These are phyloP conservation scores for Pachyuromys duprasi DNA, from an alignment of 2,797 vertebrate species.

Conservation along the genomic window DNA sequence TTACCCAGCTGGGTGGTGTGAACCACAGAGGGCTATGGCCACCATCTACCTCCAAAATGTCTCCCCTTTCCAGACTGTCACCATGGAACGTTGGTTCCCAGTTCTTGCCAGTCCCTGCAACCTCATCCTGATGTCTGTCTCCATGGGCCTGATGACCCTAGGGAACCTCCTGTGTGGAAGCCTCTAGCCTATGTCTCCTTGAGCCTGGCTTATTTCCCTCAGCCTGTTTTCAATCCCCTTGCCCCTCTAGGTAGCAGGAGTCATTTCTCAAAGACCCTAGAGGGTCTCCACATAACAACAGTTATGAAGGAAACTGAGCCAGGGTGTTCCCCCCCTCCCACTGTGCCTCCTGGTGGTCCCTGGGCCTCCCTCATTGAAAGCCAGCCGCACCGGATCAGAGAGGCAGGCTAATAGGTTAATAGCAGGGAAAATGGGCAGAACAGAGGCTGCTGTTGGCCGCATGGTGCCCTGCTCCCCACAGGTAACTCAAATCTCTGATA, in stretches of 20 bases:
- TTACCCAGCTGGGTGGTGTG: accelerated
- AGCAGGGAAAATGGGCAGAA: background rate
- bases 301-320: background rate
- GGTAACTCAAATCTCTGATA: background rate
- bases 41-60: background rate
- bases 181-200: background rate
- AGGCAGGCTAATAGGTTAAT: background rate
- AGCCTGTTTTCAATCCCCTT: background rate
- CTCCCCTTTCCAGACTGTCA: background rate
- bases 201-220: background rate
- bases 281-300: accelerated
- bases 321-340: no score
- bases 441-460: accelerated
- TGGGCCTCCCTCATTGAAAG: background rate
- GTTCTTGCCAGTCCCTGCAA: background rate
- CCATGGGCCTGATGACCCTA: background rate
- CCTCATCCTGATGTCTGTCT: background rate
- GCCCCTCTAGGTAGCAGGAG: background rate
- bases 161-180: background rate
- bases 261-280: background rate
- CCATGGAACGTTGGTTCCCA: accelerated
- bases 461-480: background rate
- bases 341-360: background rate
- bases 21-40: no score
- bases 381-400: background rate